These are phyloP conservation scores for Kryptopterus vitreolus DNA, from an alignment of 2,797 vertebrate genomes.

Conservation along the genomic window DNA sequence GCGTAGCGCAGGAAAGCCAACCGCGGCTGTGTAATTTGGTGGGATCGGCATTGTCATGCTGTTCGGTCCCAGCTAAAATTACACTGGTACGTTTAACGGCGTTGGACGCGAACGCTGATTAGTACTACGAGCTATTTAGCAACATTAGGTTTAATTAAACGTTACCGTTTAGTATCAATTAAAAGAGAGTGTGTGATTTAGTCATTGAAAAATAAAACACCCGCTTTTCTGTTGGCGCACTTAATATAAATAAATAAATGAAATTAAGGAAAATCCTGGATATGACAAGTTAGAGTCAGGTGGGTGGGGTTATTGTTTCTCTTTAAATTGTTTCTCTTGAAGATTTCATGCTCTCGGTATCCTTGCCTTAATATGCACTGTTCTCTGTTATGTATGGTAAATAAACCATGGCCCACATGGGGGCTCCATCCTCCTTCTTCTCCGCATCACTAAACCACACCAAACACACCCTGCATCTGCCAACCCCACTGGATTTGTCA, in stretches of 20 bases:
- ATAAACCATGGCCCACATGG: slow-evolving; percentile 45
- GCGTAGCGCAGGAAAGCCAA: slow-evolving; percentile 41
- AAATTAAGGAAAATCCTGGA: no score
- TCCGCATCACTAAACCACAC: slow-evolving; percentile 24
- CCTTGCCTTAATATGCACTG: slow-evolving; percentile 11
- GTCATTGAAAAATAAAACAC: slow-evolving; percentile 48
- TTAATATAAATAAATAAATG: neutral
- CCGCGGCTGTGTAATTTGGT: slow-evolving; percentile 44
- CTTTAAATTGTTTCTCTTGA: neutral
- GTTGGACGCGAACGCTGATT: slow-evolving; percentile 8
- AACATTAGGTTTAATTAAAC: slow-evolving; percentile 46
- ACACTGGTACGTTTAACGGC: slow-evolving; percentile 23
- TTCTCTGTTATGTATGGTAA: slow-evolving; percentile 21
- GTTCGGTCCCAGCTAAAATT: slow-evolving; percentile 36
- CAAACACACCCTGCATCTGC: slow-evolving; percentile 14
- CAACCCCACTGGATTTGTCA: neutral
- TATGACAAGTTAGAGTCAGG: neutral
- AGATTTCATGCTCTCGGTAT: neutral
- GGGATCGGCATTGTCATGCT: slow-evolving; percentile 42
- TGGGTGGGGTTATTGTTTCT: neutral
- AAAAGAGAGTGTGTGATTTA: slow-evolving; percentile 35
- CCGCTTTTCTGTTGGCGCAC: slow-evolving; percentile 25
- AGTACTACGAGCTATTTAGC: slow-evolving; percentile 29
- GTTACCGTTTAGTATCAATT: slow-evolving; percentile 38
- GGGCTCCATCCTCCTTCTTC: slow-evolving; percentile 27